Conservation (phyloP, 92 coral and sea anemone species). For the Zoanthus sociatus region DNA sequence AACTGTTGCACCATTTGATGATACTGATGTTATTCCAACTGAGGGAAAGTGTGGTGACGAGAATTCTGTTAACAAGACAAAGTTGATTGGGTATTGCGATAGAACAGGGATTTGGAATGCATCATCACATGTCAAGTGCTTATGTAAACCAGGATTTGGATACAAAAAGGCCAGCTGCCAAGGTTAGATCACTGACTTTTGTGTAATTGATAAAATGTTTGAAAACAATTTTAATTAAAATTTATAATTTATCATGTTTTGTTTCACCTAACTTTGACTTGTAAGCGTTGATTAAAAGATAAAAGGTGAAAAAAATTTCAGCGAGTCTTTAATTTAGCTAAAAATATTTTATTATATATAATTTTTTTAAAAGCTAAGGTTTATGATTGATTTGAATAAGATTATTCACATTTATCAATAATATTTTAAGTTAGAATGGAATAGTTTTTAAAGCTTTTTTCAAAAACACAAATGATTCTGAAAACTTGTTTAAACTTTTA, state of each 20-base stretch:
- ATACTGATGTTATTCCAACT: not conserved
- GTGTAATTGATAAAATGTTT: not conserved
- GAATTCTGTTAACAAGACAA: constrained; percentile 16
- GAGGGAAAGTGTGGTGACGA: constrained; percentile 1
- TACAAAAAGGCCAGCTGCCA: constrained; percentile 38
- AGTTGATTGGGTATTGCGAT: constrained; percentile 16
- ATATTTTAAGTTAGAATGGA: too few species aligned
- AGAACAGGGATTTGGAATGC: constrained; percentile 20
- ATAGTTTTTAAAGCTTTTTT: too few species aligned
- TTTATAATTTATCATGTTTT: not conserved
- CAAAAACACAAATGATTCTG: too few species aligned
- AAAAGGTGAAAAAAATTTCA: too few species aligned
- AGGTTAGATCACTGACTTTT: not conserved
- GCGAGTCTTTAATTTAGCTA: too few species aligned
- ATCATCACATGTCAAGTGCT: not conserved
- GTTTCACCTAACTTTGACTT: not conserved
- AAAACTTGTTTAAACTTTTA: too few species aligned
- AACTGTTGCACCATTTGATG: constrained; percentile 25
- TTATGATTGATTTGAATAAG: too few species aligned
- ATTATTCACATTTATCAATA: too few species aligned
- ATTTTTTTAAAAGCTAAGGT: too few species aligned
- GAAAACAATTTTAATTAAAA: not conserved
- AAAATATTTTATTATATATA: too few species aligned
- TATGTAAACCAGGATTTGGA: constrained; percentile 43
- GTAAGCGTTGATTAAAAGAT: too few species aligned